Evolutionary conservation across 2,113 vertebrate species (phyloP), one percentile per base, ranked within the genome.

Genomic region (Hirundichthys speculiger): DNA sequence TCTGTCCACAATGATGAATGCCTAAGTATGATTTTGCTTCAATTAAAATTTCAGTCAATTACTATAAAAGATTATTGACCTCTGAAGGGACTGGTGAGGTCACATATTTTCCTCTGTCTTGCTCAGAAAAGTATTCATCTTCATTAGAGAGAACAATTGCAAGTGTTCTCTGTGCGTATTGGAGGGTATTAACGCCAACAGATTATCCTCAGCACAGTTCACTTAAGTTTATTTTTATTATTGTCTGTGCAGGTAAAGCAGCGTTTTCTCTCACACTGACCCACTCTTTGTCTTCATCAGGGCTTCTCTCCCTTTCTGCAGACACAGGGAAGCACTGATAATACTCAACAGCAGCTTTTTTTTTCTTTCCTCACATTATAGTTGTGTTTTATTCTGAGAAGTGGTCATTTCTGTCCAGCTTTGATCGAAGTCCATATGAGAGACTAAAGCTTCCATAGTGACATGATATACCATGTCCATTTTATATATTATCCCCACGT

Each of bases 121-220:
- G 92, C 84, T n/a, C 90, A 64, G 85, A 91, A 92, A 93, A 90
- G 91, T 91, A 93, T 91, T 95, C 90, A 88, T 94, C 90, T 94
- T 95, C 94, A 95, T 96, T 96, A 95, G 92, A 74, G 91, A 94
- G 93, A 94, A 93, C 88, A 94, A 94, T 92, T 93, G 90, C 92
- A 90, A 84, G 80, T 57, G 50, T 92, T 91, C 93, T 90, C 82
- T 75, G 58, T 76, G 86, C 84, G 79, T 86, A 84, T 75, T 90
- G 86, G 73, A 92, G 88, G 85, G 89, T 92, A 88, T 92, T 95
- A 86, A 80, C 57, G 86, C 46, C 8, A 77, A 73, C 85, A 92
- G 85, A 91, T 93, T 92, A 90, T 55, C 24, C 89, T 62, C 75
- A 85, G 83, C 90, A 89, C 88, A 93, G 89, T 92, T 91, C 87